Evolutionary conservation across 2,797 vertebrate species (phyloP), one percentile per base, ranked within the genome.

Genomic region (Eulemur coronatus): DNA sequence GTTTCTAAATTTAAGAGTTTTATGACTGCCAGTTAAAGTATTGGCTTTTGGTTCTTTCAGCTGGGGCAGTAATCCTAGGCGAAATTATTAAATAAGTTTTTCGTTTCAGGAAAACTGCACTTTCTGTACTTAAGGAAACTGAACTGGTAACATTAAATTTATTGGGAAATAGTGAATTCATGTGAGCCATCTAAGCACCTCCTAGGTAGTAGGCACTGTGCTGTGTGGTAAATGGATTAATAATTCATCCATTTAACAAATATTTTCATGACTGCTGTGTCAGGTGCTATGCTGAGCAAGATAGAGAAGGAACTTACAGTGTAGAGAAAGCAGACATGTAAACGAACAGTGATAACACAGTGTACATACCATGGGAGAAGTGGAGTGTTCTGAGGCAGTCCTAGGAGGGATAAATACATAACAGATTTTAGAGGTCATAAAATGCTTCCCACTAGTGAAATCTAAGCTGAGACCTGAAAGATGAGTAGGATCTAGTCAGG

Each of bases 121-220:
- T 75, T 57, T 65, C 30, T 96, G 1, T 84, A 69, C 41, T 63
- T 70, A 20, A 20, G 20, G 80, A 67, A 90, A 55, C 65, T 82
- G 75, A 89, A 65, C 17, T 82, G 69, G 48, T 55, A 57, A 43
- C 1, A 78, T 92, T 30, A 52, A 17, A 52, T 46, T 70, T 43
- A n/a, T 65, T 85, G 84, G 82, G 72, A 88, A 96, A 26, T 52
- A 41, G 11, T 75, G 57, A 88, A 3, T 82, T 67, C 50, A 61
- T 73, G 80, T 78, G 33, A 92, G 59, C 61, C 41, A 8, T 43
- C 28, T 69, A 57, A 35, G 43, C 41, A 41, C 41, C 35, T 79
- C 7, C 8, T 73, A 84, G 46, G 30, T n/a, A 0, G 6, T 14
- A 43, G 57, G 9, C n/a, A 26, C 46, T 43, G 26, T 67, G 24